Evolutionary conservation across 2,797 vertebrate genomes (phyloP), one percentile per base, ranked within the genome.

Genomic region (Mormyrops attenuatus): DNA sequence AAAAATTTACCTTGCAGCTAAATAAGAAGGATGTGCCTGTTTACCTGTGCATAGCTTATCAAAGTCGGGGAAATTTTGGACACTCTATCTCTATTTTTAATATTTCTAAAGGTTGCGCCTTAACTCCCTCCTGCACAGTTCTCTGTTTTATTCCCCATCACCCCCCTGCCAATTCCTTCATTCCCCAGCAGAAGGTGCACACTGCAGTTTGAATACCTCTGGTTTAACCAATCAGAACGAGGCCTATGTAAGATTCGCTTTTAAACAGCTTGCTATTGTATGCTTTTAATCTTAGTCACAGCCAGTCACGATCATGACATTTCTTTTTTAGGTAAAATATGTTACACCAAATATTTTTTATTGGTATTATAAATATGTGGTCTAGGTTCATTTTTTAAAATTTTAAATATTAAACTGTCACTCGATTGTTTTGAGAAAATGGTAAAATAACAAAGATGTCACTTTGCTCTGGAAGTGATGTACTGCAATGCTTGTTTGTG

Each of bases 371-470:
- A 92, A 93, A 90, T 91, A 66, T 94, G 93, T 93, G 89, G 57
- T 95, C 95, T 97, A 96, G 96, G 92, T 94, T 95, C 94, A 95
- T 93, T 93, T 97, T 95, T 95, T 96, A 95, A 96, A 90, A 96
- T 97, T 96, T 96, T 96, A 96, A 96, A 95, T 77, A 38, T 93
- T 90, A 94, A 93, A 92, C 95, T 94, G 95, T 94, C 96, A 96
- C 95, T 94, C 94, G 95, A 96, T 89, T 77, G 90, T 88, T 93
- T 91, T 87, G 89, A 93, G 93, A 92, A 90, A 94, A 90, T 55
- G 26, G 15, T 26, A 38, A 80, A 88, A 55, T 66, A 66, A 60
- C 57, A 38, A 80, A 87, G 26, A 73, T 15, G 87, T 94, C 95
- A 94, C 95, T 95, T 95, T 96, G 91, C 93, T 92, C 93, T 95